Conservation (phyloP, 2,888 invertebrate species). For the Melikaiella ostensackeni region DNA sequence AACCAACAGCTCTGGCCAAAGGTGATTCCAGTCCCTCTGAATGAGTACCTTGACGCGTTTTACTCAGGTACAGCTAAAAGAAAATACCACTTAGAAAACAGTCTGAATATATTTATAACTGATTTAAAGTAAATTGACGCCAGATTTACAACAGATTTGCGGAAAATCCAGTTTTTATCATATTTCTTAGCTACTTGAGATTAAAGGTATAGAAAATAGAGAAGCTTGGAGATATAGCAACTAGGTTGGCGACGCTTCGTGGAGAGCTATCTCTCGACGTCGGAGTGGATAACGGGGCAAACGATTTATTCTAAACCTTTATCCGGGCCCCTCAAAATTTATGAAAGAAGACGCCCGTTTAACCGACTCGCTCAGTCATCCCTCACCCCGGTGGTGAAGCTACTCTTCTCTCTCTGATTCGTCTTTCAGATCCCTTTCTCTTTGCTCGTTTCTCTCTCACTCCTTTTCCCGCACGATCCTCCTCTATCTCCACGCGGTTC, state of each 20-base stretch:
- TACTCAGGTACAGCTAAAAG: constrained; percentile 73
- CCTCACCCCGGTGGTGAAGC: constrained; percentile 71
- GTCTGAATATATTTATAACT: not conserved
- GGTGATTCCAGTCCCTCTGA: constrained; percentile 63
- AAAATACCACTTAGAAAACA: constrained; percentile 5
- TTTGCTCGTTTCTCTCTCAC: constrained; percentile 37
- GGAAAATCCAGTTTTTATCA: constrained; percentile 25
- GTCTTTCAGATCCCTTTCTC: constrained; percentile 50
- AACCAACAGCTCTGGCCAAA: constrained; percentile 66
- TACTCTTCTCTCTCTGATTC: constrained; percentile 60
- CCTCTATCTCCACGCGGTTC: constrained; percentile 48
- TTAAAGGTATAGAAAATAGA: constrained; percentile 40
- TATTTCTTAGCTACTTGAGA: not conserved
- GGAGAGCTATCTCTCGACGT: constrained; percentile 66
- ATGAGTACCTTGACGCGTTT: constrained; percentile 67
- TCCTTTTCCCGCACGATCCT: constrained; percentile 41
- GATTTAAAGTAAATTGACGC: not conserved
- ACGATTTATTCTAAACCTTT: constrained; percentile 76
- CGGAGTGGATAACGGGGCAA: constrained; percentile 74
- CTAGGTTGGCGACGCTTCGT: constrained; percentile 40
- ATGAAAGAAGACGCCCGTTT: constrained; percentile 77
- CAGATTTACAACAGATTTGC: not conserved
- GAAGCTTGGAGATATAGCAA: constrained; percentile 21
- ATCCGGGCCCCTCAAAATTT: constrained; percentile 74
- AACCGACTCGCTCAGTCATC: constrained; percentile 77